phyloP scores from a whole-genome alignment of 2,888 invertebrate species.

The Argyresthia goedartella region DNA sequence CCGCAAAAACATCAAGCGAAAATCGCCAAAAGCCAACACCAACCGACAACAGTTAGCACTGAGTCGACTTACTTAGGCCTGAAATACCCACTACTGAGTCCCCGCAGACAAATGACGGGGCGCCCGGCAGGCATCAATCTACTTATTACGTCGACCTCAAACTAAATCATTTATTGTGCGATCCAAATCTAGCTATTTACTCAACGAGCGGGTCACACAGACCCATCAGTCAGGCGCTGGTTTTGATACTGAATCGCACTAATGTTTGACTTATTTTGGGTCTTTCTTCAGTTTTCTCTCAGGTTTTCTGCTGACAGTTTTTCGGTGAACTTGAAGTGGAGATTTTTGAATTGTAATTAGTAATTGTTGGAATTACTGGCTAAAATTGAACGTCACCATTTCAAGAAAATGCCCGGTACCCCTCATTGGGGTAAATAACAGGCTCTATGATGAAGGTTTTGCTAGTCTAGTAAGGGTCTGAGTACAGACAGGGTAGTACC shows the following conservation, averaged over 20 bases:
- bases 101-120: constrained; percentile 44
- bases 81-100: too few species aligned
- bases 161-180: constrained; percentile 63
- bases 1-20: background rate
- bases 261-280: background rate
- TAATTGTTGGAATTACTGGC: too few species aligned
- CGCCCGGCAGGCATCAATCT: constrained; percentile 46
- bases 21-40: background rate
- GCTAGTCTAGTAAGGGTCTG: too few species aligned
- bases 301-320: too few species aligned
- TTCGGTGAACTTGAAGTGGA: too few species aligned
- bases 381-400: too few species aligned
- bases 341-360: too few species aligned
- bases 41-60: constrained; percentile 1
- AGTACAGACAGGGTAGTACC: too few species aligned
- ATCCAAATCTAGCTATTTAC: constrained; percentile 57
- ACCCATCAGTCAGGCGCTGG: constrained; percentile 36
- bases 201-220: constrained; percentile 45
- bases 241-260: background rate
- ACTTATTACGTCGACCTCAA: constrained; percentile 54
- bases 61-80: background rate
- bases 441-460: too few species aligned
- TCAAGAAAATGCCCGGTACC: too few species aligned
- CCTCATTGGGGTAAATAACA: too few species aligned
- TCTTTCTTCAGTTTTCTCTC: background rate